Base-by-base conservation (phyloP, 2,888 invertebrate genomes). In the Eulithis testata region DNA sequence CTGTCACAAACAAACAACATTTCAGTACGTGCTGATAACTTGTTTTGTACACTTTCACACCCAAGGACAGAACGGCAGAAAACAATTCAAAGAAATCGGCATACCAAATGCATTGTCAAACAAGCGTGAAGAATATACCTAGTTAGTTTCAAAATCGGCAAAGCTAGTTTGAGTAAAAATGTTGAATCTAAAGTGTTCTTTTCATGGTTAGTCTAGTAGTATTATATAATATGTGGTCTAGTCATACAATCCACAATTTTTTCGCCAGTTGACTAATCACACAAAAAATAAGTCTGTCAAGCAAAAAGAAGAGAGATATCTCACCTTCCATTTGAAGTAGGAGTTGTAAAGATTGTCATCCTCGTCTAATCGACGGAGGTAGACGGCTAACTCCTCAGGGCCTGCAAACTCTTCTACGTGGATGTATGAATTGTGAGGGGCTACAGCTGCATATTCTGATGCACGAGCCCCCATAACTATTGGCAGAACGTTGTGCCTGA, bases 381-480 rank as follows among this genome's bases (percentile, higher is more conserved):
- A 99, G 40, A 95, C 95, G 45, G 99, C 99, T 70, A 99, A 93
- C 75, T 97, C 96, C 78, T 96, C 95, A 0, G 99, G 96, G 27
- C 96, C 96, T 40, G 96, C 95, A 85, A 99, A 99, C 87, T 99
- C 98, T 83, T 99, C 99, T 27, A 99, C 98, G 89, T 99, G 99
- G 66, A 99, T 97, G 91, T 97, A 99, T 4, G 98, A 98, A 76
- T 97, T 96, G 83, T 96, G 95, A 0, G 99, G 99, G 3, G 99
- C 97, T 73, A 96, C 95, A 53, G 96, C 95, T 68, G 96, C 96
- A 88, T 99, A 99, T 85, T 99, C 99, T 65, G 97, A 96, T 0
- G 97, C 97, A 53, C 97, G 95, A 0, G 98, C 99, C 0, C 99
- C 99, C 98, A 99, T 98, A 65, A 98, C 99, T 73, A 99, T 97